Percentiles rank a stretch among this genome's conserved stretches.
phyloP scores from a whole-genome alignment of 2,113 vertebrate genomes.

The Ploceus nigricollis region DNA sequence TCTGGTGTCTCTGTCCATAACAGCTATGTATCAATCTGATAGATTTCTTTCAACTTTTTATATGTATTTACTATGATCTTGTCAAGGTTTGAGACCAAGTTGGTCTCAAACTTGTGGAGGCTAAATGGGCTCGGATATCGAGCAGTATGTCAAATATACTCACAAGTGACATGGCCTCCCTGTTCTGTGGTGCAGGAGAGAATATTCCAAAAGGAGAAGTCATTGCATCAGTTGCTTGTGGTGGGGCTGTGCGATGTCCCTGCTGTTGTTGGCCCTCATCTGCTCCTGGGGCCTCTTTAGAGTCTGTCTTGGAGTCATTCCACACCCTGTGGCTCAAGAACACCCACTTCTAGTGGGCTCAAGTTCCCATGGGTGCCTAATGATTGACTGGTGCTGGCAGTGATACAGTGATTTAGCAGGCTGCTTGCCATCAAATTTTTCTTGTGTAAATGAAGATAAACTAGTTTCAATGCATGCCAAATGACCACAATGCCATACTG shows the following conservation, averaged over 20 bases:
- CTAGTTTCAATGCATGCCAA: not conserved
- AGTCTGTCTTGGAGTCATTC: not conserved
- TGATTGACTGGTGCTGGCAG: not conserved
- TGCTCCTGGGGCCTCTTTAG: not conserved
- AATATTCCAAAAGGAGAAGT: not conserved
- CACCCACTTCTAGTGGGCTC: not conserved
- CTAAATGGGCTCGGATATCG: not conserved
- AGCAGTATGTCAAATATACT: not conserved
- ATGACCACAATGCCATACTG: not conserved
- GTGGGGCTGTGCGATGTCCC: not conserved
- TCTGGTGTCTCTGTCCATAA: not conserved
- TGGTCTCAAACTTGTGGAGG: no score
- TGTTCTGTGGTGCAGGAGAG: not conserved
- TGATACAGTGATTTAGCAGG: not conserved
- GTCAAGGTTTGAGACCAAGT: not conserved
- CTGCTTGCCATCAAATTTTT: not conserved
- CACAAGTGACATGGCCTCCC: not conserved
- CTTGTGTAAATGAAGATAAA: not conserved
- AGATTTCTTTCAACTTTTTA: not conserved
- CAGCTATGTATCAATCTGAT: not conserved
- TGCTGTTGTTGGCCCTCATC: not conserved
- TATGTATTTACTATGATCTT: not conserved
- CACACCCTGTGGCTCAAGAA: not conserved
- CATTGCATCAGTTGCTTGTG: not conserved
- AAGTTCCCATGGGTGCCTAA: rapidly evolving